Conservation (phyloP, 2,888 invertebrate genomes). For the Drosophila gaucha region DNA sequence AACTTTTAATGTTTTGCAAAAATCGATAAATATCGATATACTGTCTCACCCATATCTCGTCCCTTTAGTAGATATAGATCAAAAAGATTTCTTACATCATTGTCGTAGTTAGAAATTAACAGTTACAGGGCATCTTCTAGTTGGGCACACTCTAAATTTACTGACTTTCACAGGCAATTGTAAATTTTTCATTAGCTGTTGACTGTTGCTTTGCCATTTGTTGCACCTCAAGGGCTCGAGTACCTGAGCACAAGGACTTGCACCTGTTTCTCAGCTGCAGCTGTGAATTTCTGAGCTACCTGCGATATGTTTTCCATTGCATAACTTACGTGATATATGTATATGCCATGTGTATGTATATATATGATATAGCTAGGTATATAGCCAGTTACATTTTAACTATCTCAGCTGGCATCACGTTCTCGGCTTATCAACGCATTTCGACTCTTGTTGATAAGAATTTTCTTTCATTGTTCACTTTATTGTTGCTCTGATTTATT, state of each 20-base stretch:
- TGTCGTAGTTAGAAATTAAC: too few relatives aligned
- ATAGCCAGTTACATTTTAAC: conserved; percentile 20
- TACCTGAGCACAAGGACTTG: conserved; percentile 28
- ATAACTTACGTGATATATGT: conserved; percentile 7
- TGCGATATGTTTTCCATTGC: conserved; percentile 52
- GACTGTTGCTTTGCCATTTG: conserved; percentile 55
- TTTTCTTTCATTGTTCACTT: not conserved
- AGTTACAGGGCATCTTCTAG: not conserved
- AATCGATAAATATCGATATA: not conserved
- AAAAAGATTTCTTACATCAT: too few relatives aligned
- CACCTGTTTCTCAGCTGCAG: too few relatives aligned
- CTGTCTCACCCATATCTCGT: too few relatives aligned
- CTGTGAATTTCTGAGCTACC: conserved; percentile 22
- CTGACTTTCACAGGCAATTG: conserved; percentile 28
- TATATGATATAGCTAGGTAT: too few relatives aligned
- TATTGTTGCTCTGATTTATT: conserved; percentile 42
- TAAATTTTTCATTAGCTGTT: conserved; percentile 55
- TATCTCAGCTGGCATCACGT: conserved; percentile 28
- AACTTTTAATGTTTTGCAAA: not conserved
- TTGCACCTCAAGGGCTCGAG: conserved; percentile 30
- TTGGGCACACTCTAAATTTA: not conserved
- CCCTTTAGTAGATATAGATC: too few relatives aligned
- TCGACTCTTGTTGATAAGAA: conserved; percentile 58
- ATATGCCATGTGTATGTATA: not conserved
- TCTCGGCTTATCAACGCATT: conserved; percentile 42